Percentiles rank a stretch among this genome's conserved stretches.
Conservation (phyloP, 2,888 invertebrate genomes). For the Exephanes ischioxanthus region DNA sequence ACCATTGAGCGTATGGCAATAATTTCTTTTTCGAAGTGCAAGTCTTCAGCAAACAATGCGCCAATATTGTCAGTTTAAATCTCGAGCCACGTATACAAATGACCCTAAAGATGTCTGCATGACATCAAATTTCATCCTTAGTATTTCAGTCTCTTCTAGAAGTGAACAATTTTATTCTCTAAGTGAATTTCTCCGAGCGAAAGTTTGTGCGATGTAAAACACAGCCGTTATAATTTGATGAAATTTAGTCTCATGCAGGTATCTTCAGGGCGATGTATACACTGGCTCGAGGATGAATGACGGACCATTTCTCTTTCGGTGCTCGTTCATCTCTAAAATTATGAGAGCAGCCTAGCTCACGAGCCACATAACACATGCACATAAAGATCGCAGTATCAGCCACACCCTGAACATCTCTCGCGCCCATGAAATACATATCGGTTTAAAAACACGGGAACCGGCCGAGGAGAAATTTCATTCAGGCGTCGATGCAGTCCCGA, state of each 20-base stretch:
- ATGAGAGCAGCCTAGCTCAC: not conserved
- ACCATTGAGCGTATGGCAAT: no score
- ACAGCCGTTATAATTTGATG: no score
- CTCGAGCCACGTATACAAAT: not conserved
- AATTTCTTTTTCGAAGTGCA: no score
- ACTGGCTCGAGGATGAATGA: not conserved
- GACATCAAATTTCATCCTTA: no score
- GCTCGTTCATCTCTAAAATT: not conserved
- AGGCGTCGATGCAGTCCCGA: not conserved
- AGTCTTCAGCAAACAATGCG: not conserved
- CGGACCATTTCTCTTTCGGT: not conserved
- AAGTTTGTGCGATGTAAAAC: no score
- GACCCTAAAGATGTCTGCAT: no score
- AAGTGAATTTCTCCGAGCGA: no score
- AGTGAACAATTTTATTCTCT: no score
- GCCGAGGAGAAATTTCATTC: constrained; percentile 1
- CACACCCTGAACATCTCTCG: constrained; percentile 3
- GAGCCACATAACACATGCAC: not conserved
- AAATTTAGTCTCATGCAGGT: no score
- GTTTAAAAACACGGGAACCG: not conserved
- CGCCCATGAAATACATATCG: constrained; percentile 6
- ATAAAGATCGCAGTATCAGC: constrained; percentile 8
- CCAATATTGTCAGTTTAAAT: not conserved
- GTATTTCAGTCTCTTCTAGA: no score
- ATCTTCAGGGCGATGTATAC: not conserved